These are phyloP conservation scores for Varanus komodoensis DNA, from an alignment of 2,113 vertebrate genomes.

Conservation along the genomic window DNA sequence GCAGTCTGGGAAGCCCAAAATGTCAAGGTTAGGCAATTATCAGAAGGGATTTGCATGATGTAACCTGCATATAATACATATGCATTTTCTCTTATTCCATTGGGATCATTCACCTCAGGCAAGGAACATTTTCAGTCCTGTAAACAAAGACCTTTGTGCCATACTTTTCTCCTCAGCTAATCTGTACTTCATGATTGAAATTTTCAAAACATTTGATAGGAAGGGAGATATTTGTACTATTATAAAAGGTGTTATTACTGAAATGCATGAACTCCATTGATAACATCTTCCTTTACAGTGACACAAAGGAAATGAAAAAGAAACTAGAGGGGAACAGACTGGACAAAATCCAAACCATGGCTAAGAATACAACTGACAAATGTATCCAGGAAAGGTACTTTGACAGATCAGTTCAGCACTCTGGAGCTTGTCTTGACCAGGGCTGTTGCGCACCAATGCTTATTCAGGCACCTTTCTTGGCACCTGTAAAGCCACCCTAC, in stretches of 20 bases:
- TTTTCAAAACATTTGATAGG: background rate
- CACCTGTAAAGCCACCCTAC: too few relatives aligned
- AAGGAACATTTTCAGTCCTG: background rate
- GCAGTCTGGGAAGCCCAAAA: background rate
- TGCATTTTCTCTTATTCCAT: background rate
- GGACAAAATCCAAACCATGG: constrained; percentile 78
- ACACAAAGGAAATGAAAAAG: constrained; percentile 89
- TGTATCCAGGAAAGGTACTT: constrained; percentile 85
- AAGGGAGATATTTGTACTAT: background rate
- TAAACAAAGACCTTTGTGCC: constrained; percentile 7
- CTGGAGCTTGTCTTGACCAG: rapidly evolving
- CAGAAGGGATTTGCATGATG: background rate
- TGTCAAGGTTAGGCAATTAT: background rate
- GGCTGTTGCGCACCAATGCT: too few relatives aligned
- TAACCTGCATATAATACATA: background rate
- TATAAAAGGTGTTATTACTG: background rate
- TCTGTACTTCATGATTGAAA: background rate
- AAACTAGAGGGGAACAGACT: constrained; percentile 79
- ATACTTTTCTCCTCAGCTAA: background rate
- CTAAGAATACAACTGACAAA: constrained; percentile 81
- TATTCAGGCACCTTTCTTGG: too few relatives aligned
- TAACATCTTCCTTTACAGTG: constrained; percentile 74
- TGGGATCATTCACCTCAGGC: background rate
- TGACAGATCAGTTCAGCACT: background rate
- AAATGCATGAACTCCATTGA: background rate